Evolutionary conservation across 2,888 invertebrate genomes (phyloP).

Genomic region (Chaetogeoica ovagalla): DNA sequence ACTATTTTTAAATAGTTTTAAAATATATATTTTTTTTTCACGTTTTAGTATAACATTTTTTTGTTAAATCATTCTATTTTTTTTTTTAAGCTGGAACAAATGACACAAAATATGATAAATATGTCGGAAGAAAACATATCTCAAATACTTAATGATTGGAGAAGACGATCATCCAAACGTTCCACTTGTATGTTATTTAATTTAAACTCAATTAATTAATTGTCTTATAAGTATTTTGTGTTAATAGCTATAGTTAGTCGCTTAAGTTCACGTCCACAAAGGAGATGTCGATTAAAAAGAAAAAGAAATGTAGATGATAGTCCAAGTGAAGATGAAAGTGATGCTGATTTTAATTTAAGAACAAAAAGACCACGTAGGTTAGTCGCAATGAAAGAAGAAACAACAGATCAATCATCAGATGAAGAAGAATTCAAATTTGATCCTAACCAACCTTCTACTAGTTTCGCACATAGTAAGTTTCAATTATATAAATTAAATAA

Average conservation of each 20-base stretch:
- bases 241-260: conserved; percentile 35
- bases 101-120: conserved; percentile 38
- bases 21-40: neutral
- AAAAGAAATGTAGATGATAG: conserved; percentile 49
- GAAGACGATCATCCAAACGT: neutral
- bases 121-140: conserved; percentile 37
- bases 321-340: conserved; percentile 46
- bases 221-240: neutral
- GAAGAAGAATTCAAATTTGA: conserved; percentile 48
- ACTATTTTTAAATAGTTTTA: neutral
- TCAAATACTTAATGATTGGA: conserved; percentile 28
- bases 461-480: conserved; percentile 50
- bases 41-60: neutral
- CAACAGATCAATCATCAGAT: conserved; percentile 32
- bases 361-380: conserved; percentile 15
- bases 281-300: conserved; percentile 54
- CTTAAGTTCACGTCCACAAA: conserved; percentile 48
- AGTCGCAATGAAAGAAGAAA: conserved; percentile 30
- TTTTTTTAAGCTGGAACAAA: conserved; percentile 27
- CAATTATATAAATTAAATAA: conserved; percentile 5
- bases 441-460: conserved; percentile 46
- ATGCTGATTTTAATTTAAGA: conserved; percentile 41
- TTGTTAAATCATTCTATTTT: neutral
- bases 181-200: conserved; percentile 22
- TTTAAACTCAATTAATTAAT: neutral